A percentile compares a stretch with the other conserved stretches of the same genome.
Conservation (phyloP, 2,888 invertebrate species). For the Epsilonema sp. region DNA sequence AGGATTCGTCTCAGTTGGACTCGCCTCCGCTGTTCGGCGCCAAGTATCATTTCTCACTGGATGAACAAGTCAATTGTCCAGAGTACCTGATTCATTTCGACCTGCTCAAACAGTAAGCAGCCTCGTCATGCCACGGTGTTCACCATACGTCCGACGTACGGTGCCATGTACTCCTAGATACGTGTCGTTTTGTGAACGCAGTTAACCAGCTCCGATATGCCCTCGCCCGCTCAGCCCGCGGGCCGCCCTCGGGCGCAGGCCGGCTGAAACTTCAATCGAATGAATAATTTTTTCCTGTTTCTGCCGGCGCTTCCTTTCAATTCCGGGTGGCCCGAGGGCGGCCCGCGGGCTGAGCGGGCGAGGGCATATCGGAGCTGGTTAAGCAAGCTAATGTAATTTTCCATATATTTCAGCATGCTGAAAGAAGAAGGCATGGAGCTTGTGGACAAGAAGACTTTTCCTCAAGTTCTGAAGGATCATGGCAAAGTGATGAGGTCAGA, state of each 20-base stretch:
- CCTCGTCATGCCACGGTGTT: background rate
- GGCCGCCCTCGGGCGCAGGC: too few species aligned
- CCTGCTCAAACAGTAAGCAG: slow-evolving; percentile 16
- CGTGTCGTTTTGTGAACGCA: too few species aligned
- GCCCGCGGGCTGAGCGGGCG: too few species aligned
- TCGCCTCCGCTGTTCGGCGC: slow-evolving; percentile 69
- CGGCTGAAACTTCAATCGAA: too few species aligned
- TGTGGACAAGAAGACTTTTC: slow-evolving; percentile 18
- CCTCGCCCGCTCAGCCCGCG: too few species aligned
- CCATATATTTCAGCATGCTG: slow-evolving; percentile 12
- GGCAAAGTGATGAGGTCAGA: too few species aligned
- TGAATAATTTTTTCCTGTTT: too few species aligned
- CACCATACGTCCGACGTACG: background rate
- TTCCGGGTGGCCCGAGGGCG: too few species aligned
- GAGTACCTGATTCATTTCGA: slow-evolving; percentile 92
- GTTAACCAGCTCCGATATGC: too few species aligned
- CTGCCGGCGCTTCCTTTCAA: too few species aligned
- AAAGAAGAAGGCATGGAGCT: slow-evolving; percentile 22
- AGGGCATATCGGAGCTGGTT: too few species aligned
- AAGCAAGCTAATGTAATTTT: slow-evolving; percentile 8
- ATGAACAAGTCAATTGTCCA: slow-evolving; percentile 92
- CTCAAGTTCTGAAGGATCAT: slow-evolving; percentile 14
- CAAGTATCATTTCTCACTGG: slow-evolving; percentile 80
- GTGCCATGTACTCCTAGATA: too few species aligned
- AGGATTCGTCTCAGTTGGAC: slow-evolving; percentile 22